Base-by-base conservation (phyloP, 2,113 vertebrate species). In the Corythaixoides concolor region DNA sequence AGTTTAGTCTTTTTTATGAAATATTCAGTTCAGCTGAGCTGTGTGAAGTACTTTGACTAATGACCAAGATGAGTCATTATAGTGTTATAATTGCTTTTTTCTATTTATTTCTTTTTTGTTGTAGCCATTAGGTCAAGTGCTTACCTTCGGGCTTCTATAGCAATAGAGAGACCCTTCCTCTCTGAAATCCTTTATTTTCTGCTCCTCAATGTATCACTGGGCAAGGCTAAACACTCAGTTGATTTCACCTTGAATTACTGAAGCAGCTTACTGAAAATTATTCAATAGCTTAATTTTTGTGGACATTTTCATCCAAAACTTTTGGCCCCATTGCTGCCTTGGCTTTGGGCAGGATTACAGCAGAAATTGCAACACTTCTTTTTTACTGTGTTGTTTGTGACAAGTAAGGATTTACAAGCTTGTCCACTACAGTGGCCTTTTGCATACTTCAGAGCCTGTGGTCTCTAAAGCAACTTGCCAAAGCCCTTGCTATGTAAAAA, bases 91-190 rank as follows among this genome's bases (percentile, higher is more conserved):
- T 93, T 93, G 62, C 77, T 84, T 37, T 94, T 82, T 66, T 87
- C 64, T 94, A 58, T 76, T 94, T 88, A 66, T 97, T 93, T 93
- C 74, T 88, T n/a, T 75, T 72, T 62, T 75, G 56, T 24, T 43
- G 32, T 50, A 89, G 53, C 49, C 59, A 84, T 90, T 86, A 95
- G 70, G 68, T 89, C 75, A 95, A 58, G 76, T 94, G 56, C 58
- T 95, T 95, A 88, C 73, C 41, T 56, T 87, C 6, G 8, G 93
- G 62, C 81, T 79, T 72, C 85, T 59, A 73, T 12, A 88, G 28
- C 66, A 68, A 12, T 37, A 66, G 15, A 50, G 37, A 76, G 45
- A 58, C 69, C 82, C 50, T 60, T 86, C 22, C 37, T 30, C 55
- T 72, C 45, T 35, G 63, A 92, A 93, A 69, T 39, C 45, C 15